Percentiles rank a stretch among this genome's conserved stretches.
Conservation (phyloP, 2,888 invertebrate genomes). For the Opisthograptis luteolata region DNA sequence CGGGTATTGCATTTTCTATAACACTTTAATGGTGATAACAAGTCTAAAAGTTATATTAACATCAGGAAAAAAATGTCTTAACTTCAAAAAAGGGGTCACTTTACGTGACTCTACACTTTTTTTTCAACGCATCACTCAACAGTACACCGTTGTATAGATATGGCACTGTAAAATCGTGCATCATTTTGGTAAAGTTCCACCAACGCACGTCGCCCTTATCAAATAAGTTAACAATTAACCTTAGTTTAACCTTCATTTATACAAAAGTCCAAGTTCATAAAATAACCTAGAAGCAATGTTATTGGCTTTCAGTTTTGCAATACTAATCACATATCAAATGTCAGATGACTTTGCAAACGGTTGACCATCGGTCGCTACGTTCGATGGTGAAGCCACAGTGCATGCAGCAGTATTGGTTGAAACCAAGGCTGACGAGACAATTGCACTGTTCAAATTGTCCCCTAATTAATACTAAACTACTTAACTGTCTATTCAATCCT, state of each 20-base stretch:
- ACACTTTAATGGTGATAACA: no score
- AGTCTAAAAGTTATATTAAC: no score
- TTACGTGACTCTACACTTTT: no score
- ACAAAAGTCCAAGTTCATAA: constrained; percentile 1
- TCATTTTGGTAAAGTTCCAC: no score
- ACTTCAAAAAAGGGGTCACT: no score
- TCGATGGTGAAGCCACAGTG: not conserved
- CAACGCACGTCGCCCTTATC: not conserved
- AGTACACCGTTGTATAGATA: no score
- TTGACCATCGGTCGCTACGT: constrained; percentile 7
- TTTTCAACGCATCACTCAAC: no score
- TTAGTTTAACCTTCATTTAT: not conserved
- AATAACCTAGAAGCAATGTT: constrained; percentile 1
- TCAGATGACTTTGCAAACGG: not conserved
- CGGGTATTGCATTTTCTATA: no score
- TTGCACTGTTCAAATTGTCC: not conserved
- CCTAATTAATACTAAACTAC: no score
- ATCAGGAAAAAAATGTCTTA: no score
- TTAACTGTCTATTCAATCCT: no score
- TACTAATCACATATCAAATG: constrained; percentile 9
- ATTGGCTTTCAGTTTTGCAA: constrained; percentile 7
- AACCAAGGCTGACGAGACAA: constrained; percentile 7
- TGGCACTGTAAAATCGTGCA: no score
- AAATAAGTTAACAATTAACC: not conserved
- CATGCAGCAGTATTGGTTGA: not conserved